Conservation (phyloP, 2,888 invertebrate species). For the Drosophila picticornis region DNA sequence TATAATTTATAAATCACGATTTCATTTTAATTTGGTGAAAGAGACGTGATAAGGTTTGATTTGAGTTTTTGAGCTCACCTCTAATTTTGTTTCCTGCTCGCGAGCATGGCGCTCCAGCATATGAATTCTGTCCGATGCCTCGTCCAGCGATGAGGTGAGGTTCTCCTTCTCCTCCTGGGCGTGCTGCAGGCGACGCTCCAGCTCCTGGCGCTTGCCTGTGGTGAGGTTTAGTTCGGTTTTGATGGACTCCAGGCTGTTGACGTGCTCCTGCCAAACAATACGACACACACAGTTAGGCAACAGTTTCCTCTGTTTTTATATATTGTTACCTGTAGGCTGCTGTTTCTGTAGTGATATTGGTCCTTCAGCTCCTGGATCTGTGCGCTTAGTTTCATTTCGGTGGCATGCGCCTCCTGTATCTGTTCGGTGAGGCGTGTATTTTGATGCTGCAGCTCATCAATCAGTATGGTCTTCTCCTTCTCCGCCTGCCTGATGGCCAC, state of each 20-base stretch:
- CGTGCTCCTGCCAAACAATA: conserved; percentile 89
- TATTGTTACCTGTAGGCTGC: conserved; percentile 88
- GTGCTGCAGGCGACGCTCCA: conserved; percentile 92
- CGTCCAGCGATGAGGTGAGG: conserved; percentile 92
- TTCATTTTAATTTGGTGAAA: conserved; percentile 36
- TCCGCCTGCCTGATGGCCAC: conserved; percentile 86
- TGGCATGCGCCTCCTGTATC: conserved; percentile 92
- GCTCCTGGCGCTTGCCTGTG: conserved; percentile 92
- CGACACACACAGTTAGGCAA: background rate
- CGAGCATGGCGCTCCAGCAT: conserved; percentile 93
- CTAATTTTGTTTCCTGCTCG: conserved; percentile 89
- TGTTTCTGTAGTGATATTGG: conserved; percentile 92
- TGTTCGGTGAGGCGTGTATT: conserved; percentile 94
- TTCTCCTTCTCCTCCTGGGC: conserved; percentile 93
- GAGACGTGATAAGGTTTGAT: conserved; percentile 57
- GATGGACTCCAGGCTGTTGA: conserved; percentile 94
- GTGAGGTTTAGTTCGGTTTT: conserved; percentile 94
- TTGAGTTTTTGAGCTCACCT: conserved; percentile 70
- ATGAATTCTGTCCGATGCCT: conserved; percentile 94
- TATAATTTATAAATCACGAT: conserved; percentile 63
- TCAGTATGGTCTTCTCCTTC: conserved; percentile 92
- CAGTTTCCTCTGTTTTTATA: background rate
- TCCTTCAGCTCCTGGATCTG: conserved; percentile 94
- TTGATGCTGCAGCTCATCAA: conserved; percentile 94
- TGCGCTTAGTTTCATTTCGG: conserved; percentile 91